Evolutionary conservation across 2,888 invertebrate genomes (phyloP).

Genomic region (Hyppa rectilinea): DNA sequence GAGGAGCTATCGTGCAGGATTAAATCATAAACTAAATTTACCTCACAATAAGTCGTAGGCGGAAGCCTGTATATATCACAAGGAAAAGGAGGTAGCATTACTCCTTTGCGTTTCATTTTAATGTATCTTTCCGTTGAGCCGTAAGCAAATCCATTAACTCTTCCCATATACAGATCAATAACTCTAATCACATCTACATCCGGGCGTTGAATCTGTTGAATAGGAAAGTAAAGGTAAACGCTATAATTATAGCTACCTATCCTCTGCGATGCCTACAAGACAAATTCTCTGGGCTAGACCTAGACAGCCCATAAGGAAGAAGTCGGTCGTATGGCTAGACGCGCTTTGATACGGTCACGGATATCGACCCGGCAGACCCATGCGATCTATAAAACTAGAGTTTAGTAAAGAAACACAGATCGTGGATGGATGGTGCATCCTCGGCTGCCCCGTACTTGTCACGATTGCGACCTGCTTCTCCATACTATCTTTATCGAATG

Average conservation of each 20-base stretch:
- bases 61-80: slow-evolving; percentile 88
- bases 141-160: slow-evolving; percentile 90
- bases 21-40: slow-evolving; percentile 51
- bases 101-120: slow-evolving; percentile 88
- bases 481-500: neutral
- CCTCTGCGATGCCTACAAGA: neutral
- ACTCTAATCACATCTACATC: slow-evolving; percentile 81
- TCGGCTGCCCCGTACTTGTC: neutral
- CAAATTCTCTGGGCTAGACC: neutral
- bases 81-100: slow-evolving; percentile 89
- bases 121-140: slow-evolving; percentile 85
- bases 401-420: neutral
- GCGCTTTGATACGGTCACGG: neutral
- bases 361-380: neutral
- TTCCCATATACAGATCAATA: slow-evolving; percentile 87
- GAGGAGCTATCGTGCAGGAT: neutral
- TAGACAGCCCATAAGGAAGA: neutral
- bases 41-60: slow-evolving; percentile 85
- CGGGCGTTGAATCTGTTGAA: slow-evolving; percentile 74
- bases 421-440: neutral
- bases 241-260: neutral
- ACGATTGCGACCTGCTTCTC: neutral
- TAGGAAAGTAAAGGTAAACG: neutral
- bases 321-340: too few species aligned
- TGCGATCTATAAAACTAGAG: neutral